These are phyloP conservation scores for Pseudomugil gertrudae DNA, from an alignment of 2,797 vertebrate species.

Conservation along the genomic window DNA sequence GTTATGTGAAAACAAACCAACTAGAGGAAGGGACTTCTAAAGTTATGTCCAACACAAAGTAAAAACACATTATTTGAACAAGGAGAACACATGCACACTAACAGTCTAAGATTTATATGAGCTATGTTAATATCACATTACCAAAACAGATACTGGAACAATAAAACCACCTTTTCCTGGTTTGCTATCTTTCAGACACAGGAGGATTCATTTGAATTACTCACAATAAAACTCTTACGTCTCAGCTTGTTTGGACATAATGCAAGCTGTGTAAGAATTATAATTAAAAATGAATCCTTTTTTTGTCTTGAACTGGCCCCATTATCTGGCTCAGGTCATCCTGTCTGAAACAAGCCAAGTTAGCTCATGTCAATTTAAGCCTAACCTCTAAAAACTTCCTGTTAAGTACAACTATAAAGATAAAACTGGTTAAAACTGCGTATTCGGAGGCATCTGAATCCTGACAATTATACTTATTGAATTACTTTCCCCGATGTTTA, in stretches of 20 bases:
- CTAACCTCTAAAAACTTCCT: neutral
- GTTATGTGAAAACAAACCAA: neutral
- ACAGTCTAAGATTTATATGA: neutral
- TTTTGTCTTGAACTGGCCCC: neutral
- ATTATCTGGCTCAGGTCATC: neutral
- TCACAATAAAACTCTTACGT: neutral
- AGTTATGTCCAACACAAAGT: too few relatives aligned
- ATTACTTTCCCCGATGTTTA: neutral
- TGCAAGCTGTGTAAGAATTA: neutral
- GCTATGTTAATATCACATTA: conserved; percentile 11
- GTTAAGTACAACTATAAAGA: too few relatives aligned
- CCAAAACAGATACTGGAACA: neutral
- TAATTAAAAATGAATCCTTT: neutral
- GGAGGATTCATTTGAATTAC: conserved; percentile 7
- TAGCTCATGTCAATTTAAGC: neutral
- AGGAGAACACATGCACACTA: neutral
- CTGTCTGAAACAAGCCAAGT: neutral
- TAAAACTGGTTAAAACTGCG: too few relatives aligned
- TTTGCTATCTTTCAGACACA: conserved; percentile 20
- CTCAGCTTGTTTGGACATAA: neutral
- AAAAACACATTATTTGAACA: neutral
- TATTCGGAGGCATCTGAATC: neutral
- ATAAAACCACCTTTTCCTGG: conserved; percentile 12
- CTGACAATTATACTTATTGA: neutral
- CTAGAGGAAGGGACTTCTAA: neutral